Evolutionary conservation across 2,113 vertebrate genomes (phyloP).

Genomic region (Ciconia maguari): DNA sequence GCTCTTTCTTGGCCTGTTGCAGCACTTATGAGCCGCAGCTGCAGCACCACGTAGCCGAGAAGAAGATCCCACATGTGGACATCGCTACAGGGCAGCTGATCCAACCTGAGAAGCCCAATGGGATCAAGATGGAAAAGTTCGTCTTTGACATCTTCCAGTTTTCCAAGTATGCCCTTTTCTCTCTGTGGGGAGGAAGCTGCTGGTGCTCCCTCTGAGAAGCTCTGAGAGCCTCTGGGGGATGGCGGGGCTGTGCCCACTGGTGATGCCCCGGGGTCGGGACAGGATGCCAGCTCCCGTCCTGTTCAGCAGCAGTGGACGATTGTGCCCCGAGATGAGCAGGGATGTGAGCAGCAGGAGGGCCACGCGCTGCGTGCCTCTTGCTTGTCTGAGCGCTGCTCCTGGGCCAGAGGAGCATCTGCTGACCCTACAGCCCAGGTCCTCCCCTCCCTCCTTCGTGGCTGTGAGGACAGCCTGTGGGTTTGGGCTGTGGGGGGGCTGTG

Average conservation of each 20-base stretch:
- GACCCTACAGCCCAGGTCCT: neutral
- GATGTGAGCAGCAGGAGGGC: neutral
- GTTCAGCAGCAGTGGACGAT: accelerated
- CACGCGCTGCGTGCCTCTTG: accelerated
- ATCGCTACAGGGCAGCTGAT: constrained; percentile 76
- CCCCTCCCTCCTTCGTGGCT: neutral
- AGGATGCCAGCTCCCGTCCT: neutral
- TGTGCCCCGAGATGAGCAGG: neutral
- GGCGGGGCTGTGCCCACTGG: neutral
- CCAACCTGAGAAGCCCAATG: constrained; percentile 93
- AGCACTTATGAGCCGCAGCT: constrained; percentile 88
- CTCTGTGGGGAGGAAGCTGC: neutral
- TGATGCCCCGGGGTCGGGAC: accelerated
- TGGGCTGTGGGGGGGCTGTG: accelerated
- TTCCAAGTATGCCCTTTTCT: constrained; percentile 83
- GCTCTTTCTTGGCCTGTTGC: neutral
- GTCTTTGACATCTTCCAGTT: constrained; percentile 99
- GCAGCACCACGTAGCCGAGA: constrained; percentile 94
- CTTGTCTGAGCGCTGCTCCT: neutral
- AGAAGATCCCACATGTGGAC: constrained; percentile 92
- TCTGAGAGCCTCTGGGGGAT: neutral
- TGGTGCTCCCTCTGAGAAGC: neutral
- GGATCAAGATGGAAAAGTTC: constrained; percentile 99
- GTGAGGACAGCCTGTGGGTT: neutral
- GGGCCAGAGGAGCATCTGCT: neutral